Percentiles rank a stretch among this genome's conserved stretches.
Conservation (phyloP, 2,888 invertebrate species). For the Coleophora flavipennella region DNA sequence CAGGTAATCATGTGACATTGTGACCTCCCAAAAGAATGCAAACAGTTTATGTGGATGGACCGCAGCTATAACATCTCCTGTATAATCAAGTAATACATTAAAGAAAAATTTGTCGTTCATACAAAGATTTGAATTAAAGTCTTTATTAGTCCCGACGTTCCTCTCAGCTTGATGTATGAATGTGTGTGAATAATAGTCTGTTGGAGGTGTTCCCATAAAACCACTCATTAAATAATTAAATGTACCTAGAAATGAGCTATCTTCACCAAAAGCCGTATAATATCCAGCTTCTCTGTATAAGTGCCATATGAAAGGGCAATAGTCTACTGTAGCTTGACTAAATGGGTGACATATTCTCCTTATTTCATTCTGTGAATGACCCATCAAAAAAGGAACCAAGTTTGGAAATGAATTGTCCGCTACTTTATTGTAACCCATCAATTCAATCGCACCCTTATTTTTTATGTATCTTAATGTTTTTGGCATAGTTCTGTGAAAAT, state of each 20-base stretch:
- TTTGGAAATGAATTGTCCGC: conserved; percentile 95
- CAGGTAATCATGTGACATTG: conserved; percentile 83
- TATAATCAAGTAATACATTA: conserved; percentile 77
- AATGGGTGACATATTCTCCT: conserved; percentile 70
- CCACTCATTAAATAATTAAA: conserved; percentile 1
- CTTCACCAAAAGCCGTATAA: conserved; percentile 83
- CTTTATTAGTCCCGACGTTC: conserved; percentile 69
- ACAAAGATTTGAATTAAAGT: conserved; percentile 75
- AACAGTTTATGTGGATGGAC: conserved; percentile 51
- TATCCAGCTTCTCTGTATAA: conserved; percentile 77
- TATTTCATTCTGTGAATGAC: conserved; percentile 71
- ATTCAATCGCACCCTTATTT: conserved; percentile 76
- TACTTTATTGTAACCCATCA: conserved; percentile 91
- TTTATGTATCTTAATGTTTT: conserved; percentile 73
- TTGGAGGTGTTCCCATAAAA: conserved; percentile 76
- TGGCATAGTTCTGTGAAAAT: conserved; percentile 87
- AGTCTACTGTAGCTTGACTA: conserved; percentile 73
- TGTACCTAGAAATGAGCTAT: conserved; percentile 63
- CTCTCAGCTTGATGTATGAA: conserved; percentile 71
- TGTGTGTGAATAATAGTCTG: conserved; percentile 84
- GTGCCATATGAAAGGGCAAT: conserved; percentile 85
- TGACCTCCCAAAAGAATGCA: conserved; percentile 83
- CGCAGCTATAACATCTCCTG: conserved; percentile 57
- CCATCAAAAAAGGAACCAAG: conserved; percentile 83
- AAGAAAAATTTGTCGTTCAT: conserved; percentile 75